Evolutionary conservation across 2,888 invertebrate species (phyloP), one percentile per base, ranked within the genome.

Genomic region (Mamestra brassicae): DNA sequence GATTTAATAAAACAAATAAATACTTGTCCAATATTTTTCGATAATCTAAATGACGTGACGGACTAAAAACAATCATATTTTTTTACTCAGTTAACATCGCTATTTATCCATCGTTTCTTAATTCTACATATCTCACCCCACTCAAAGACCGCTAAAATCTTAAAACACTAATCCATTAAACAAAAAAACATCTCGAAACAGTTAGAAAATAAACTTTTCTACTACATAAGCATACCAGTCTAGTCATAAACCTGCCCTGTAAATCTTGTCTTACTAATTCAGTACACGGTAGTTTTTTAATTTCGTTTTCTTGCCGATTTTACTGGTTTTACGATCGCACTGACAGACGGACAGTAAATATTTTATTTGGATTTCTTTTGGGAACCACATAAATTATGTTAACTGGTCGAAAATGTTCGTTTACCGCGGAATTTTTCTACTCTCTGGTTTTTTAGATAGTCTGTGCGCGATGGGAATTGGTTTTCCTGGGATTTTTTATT

Each of bases 301-400:
- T 84, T 85, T 65, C 76, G 72, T 84, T 80, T 75, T 72, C 45
- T 61, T 62, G 62, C 55, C 65, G 76, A 62, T 81, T 81, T 47
- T 34, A 55, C 34, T 3, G 10, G 54, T 65, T 86, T 86, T 78
- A 85, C 82, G 82, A 84, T 36, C 64, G 55, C 1, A 8, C 71
- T 67, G 85, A 85, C 76, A 63, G 82, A 85, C 77, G 38, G 26
- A 78, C 15, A 4, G 85, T 87, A 85, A 85, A 85, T 82, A 85
- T 87, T 85, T 87, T 75, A 79, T 73, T 79, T 66, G 2, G 63
- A 78, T 72, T 85, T 85, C 75, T 82, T 85, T 86, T 62, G 38
- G 71, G 47, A 69, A 72, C 64, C 72, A 67, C 82, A 85, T 85
- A 85, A 85, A 85, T 85, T 86, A 69, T 61, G 68, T 72, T 86